Conservation (phyloP, 2,888 invertebrate genomes). For the Rapana venosa region DNA sequence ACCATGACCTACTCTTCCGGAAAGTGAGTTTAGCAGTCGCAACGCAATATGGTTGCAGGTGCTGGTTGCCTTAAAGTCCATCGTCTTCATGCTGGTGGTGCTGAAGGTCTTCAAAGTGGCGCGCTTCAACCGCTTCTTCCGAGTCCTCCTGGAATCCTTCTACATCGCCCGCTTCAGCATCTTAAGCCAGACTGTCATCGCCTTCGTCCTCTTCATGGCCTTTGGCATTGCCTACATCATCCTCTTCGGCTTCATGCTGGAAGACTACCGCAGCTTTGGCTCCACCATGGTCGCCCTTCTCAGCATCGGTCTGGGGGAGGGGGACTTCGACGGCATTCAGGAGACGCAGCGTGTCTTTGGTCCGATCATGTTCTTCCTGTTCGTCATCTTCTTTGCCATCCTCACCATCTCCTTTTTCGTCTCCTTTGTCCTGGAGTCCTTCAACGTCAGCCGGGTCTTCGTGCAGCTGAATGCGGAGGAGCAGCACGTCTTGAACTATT, state of each 20-base stretch:
- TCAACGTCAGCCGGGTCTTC: slow-evolving; percentile 20
- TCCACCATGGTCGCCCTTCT: not conserved
- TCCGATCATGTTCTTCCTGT: slow-evolving; percentile 27
- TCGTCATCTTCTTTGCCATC: slow-evolving; percentile 34
- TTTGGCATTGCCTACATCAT: not conserved
- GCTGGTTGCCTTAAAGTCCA: not conserved
- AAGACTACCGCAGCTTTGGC: not conserved
- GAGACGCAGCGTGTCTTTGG: not conserved
- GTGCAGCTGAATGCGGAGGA: slow-evolving; percentile 26
- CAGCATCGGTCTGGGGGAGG: slow-evolving; percentile 26
- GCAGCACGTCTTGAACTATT: slow-evolving; percentile 12
- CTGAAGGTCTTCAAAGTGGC: slow-evolving; percentile 29
- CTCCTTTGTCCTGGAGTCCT: slow-evolving; percentile 15
- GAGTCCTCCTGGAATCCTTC: slow-evolving; percentile 18
- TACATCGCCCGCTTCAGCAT: slow-evolving; percentile 8
- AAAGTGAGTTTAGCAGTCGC: no score
- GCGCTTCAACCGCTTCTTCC: slow-evolving; percentile 37
- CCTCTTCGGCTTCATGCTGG: not conserved
- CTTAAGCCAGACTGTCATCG: not conserved
- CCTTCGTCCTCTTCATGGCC: slow-evolving; percentile 29
- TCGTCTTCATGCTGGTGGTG: slow-evolving; percentile 15
- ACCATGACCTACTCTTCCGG: no score
- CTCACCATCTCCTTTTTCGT: slow-evolving; percentile 36
- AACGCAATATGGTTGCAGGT: not conserved
- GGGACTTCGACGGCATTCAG: slow-evolving; percentile 1